Conservation (phyloP, 2,888 invertebrate species). For the Yponomeuta sedellus region DNA sequence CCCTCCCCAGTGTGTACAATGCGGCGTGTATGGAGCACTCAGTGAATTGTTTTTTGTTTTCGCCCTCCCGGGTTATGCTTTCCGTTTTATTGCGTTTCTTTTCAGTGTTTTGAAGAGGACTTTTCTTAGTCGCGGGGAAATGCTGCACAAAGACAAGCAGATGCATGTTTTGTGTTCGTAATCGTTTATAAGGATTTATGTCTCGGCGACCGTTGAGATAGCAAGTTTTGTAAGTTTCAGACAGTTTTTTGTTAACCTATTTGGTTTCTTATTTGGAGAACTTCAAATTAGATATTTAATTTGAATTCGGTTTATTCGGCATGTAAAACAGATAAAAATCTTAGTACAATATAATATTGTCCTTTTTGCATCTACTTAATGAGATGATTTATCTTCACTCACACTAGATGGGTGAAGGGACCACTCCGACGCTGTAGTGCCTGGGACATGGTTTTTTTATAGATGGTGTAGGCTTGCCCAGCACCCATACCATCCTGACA, state of each 20-base stretch:
- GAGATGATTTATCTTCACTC: too few relatives aligned
- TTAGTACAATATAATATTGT: too few relatives aligned
- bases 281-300: not conserved
- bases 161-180: not conserved
- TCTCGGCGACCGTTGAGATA: not conserved
- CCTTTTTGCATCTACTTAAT: too few relatives aligned
- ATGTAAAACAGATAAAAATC: too few relatives aligned
- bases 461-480: too few relatives aligned
- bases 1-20: constrained; percentile 10
- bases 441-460: too few relatives aligned
- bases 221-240: not conserved
- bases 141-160: not conserved
- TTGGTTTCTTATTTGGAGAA: not conserved
- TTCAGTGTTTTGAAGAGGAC: not conserved
- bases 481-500: too few relatives aligned
- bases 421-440: too few relatives aligned
- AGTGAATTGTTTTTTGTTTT: constrained; percentile 67
- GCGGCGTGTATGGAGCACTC: constrained; percentile 56
- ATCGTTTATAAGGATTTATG: not conserved
- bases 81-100: constrained; percentile 33
- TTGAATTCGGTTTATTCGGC: too few relatives aligned
- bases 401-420: too few relatives aligned
- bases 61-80: constrained; percentile 33
- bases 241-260: not conserved
- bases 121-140: not conserved